These are phyloP conservation scores for Trachurus trachurus DNA, from an alignment of 2,797 vertebrate genomes.

Conservation along the genomic window DNA sequence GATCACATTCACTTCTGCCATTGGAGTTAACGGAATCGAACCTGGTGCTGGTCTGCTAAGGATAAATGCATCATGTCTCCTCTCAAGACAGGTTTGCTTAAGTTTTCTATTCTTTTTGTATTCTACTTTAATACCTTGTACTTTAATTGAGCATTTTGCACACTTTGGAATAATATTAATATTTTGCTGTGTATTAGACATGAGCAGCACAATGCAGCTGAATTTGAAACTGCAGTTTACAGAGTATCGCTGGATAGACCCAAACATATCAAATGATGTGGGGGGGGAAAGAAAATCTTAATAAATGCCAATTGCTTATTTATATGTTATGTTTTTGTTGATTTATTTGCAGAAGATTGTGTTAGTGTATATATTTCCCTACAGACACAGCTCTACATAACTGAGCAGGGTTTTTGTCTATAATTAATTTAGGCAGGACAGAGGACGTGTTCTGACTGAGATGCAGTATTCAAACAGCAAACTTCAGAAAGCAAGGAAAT, in stretches of 20 bases:
- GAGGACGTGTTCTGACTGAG: slow-evolving; percentile 19
- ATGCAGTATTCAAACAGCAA: background rate
- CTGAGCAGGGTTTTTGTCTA: slow-evolving; percentile 13
- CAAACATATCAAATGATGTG: slow-evolving; percentile 17
- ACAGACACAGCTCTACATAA: slow-evolving; percentile 27
- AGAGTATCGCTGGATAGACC: slow-evolving; percentile 2
- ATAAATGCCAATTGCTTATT: slow-evolving; percentile 24
- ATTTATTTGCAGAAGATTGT: slow-evolving; percentile 22
- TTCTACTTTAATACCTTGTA: no score
- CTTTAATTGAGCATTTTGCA: background rate
- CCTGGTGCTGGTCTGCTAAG: no score
- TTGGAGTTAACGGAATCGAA: no score
- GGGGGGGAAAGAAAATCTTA: slow-evolving; percentile 37
- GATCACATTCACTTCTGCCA: no score
- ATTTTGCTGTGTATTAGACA: background rate
- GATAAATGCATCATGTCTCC: no score
- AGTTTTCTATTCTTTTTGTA: no score
- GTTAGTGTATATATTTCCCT: slow-evolving; percentile 21
- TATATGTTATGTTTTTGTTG: slow-evolving; percentile 16
- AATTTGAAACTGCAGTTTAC: background rate
- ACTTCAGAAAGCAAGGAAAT: slow-evolving; percentile 4
- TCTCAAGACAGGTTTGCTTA: no score
- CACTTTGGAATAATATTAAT: background rate
- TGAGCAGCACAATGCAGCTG: background rate
- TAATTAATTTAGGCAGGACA: slow-evolving; percentile 42